Evolutionary conservation across 2,888 invertebrate species (phyloP).

Genomic region (Sericinus montela): DNA sequence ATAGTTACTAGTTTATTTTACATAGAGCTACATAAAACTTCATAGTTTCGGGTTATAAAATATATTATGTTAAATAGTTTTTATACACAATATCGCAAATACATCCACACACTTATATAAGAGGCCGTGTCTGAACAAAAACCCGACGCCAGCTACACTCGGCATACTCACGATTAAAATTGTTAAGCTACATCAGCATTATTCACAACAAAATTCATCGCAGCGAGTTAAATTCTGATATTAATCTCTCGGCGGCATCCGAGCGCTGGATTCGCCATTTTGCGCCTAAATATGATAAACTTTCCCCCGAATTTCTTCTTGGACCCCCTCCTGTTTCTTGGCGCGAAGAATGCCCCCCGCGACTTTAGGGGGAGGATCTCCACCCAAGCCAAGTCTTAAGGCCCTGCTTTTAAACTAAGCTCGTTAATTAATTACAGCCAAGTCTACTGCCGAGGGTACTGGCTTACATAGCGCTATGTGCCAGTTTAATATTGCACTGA

Average conservation of each 20-base stretch:
- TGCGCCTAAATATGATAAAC: constrained; percentile 80
- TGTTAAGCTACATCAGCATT: constrained; percentile 62
- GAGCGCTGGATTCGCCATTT: constrained; percentile 78
- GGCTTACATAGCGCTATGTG: constrained; percentile 72
- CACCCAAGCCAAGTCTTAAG: constrained; percentile 70
- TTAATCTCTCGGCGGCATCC: constrained; percentile 73
- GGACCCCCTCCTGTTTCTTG: constrained; percentile 54
- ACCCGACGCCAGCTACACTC: constrained; percentile 18
- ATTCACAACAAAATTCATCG: constrained; percentile 73
- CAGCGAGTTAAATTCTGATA: constrained; percentile 75
- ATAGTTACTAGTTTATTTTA: too few species aligned
- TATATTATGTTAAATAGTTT: too few species aligned
- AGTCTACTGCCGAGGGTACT: constrained; percentile 70
- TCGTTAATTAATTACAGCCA: constrained; percentile 80
- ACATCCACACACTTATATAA: neutral
- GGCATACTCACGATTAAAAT: constrained; percentile 43
- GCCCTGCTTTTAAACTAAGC: constrained; percentile 80
- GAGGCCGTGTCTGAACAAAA: constrained; percentile 6
- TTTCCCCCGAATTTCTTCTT: constrained; percentile 77
- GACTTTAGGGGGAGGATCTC: constrained; percentile 38
- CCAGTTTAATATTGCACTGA: constrained; percentile 67
- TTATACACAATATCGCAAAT: neutral
- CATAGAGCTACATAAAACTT: too few species aligned
- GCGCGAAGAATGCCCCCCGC: constrained; percentile 45
- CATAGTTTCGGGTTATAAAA: too few species aligned